A percentile compares a stretch with the other conserved stretches of the same genome.
Evolutionary conservation across 2,113 vertebrate genomes (phyloP).

Genomic region (Accipiter cooperii): DNA sequence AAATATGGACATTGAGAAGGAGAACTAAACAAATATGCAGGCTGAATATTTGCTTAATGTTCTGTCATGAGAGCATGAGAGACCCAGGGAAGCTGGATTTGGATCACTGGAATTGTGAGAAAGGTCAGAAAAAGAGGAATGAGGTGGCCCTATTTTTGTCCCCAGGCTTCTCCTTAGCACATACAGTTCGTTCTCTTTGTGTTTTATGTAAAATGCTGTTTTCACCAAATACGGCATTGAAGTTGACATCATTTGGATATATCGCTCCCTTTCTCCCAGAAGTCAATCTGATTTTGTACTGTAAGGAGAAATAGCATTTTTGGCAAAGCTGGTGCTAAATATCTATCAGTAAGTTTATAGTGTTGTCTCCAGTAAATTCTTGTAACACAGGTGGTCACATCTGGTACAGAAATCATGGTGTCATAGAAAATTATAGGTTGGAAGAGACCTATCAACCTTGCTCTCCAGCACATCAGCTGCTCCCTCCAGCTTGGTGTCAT

Average conservation of each 20-base stretch:
- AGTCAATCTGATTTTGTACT: background rate
- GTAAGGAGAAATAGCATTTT: background rate
- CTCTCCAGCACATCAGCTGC: background rate
- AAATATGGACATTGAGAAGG: background rate
- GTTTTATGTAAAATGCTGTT: background rate
- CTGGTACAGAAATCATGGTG: background rate
- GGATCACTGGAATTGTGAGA: background rate
- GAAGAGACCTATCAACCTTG: background rate
- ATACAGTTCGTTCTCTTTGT: background rate
- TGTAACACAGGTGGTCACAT: background rate
- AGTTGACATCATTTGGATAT: background rate
- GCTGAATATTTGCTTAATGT: background rate
- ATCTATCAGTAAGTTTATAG: background rate
- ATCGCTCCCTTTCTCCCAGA: background rate
- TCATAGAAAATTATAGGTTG: fast-evolving
- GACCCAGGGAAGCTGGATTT: background rate
- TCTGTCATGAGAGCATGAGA: background rate
- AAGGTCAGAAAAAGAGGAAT: background rate
- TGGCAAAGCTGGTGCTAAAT: background rate
- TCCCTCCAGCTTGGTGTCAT: background rate
- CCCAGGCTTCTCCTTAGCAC: background rate
- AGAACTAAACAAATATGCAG: background rate
- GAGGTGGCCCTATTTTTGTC: background rate
- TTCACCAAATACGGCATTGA: background rate
- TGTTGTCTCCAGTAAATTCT: background rate